Base-by-base conservation (phyloP, 2,797 vertebrate species). In the Melopsittacus undulatus region DNA sequence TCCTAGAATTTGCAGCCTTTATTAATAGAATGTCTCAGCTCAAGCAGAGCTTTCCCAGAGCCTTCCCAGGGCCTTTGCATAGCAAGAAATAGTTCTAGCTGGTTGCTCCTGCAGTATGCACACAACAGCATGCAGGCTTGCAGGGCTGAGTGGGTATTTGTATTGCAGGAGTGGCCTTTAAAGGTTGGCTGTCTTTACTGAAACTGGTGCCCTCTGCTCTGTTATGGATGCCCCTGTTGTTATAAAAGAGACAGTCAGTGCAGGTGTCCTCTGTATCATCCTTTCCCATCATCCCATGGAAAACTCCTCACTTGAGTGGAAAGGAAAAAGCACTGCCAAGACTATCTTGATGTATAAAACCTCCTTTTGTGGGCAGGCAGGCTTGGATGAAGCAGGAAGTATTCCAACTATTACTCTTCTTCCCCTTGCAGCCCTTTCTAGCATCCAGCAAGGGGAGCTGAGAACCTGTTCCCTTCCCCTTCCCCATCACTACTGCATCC, bases 361-460 rank as follows among this genome's bases (percentile, higher is more conserved):
- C 79, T 64, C 56, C 26, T 49, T 46, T 22, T 83, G 81, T 13
- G 57, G 64, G 40, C 76, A 91, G 74, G 38, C 32, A 54, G 83
- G 46, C 36, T 68, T 27, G 70, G 77, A 16, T 27, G 67, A 29
- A 83, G 64, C 68, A 68, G 10, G 3, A 83, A 66, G n/a, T 74
- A 26, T 75, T 77, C 42, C 64, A 52, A 1, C 63, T 79, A 24
- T 61, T 79, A 13, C 36, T 36, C 0, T 32, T 67, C 57, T 59
- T 81, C 40, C 63, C 83, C 90, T 86, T 91, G 93, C 93, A 91
- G 83, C 79, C 95, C 74, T 91, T 72, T 79, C 72, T 84, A 92
- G 64, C 88, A 49, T 94, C 95, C 95, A 95, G 94, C 78, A 83
- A 94, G 94, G 92, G 90, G 86, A 97, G 90, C 96, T 95, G 95